Evolutionary conservation across 2,888 invertebrate species (phyloP).

Genomic region (Coenonympha arcania): DNA sequence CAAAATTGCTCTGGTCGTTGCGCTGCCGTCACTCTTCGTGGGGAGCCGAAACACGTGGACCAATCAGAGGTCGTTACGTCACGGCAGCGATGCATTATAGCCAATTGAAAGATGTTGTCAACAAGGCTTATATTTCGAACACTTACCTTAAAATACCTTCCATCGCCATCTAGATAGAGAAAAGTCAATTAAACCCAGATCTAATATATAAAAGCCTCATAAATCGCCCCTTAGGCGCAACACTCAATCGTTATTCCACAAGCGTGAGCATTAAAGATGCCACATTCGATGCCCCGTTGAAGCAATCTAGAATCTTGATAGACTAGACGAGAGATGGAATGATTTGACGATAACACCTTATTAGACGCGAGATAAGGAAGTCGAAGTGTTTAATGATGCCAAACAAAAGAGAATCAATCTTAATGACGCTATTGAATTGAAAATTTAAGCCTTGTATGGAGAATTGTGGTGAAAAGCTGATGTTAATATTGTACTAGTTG

Average conservation of each 20-base stretch:
- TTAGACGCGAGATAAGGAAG: not conserved
- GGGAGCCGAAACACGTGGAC: too few species aligned
- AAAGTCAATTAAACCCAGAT: not conserved
- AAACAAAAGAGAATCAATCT: not conserved
- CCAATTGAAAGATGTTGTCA: too few species aligned
- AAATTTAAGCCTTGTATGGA: not conserved
- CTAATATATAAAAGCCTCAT: constrained; percentile 9
- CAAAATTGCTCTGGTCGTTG: too few species aligned
- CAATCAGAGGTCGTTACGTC: too few species aligned
- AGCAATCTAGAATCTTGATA: constrained; percentile 11
- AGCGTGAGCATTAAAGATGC: constrained; percentile 12
- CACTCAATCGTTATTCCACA: constrained; percentile 15
- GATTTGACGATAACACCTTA: constrained; percentile 2
- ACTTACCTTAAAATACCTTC: too few species aligned
- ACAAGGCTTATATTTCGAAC: too few species aligned
- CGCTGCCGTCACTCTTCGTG: too few species aligned
- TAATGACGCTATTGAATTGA: not conserved
- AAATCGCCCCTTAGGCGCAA: constrained; percentile 13
- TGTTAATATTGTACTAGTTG: too few species aligned
- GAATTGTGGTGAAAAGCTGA: not conserved
- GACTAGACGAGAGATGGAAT: constrained; percentile 3
- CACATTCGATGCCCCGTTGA: constrained; percentile 13
- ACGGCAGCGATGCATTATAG: too few species aligned
- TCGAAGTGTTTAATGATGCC: not conserved
- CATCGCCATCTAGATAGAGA: too few species aligned